Percentiles rank a stretch among this genome's conserved stretches.
Evolutionary conservation across 1,140 invertebrate genomes (phyloP).

Genomic region (Diprion similis): DNA sequence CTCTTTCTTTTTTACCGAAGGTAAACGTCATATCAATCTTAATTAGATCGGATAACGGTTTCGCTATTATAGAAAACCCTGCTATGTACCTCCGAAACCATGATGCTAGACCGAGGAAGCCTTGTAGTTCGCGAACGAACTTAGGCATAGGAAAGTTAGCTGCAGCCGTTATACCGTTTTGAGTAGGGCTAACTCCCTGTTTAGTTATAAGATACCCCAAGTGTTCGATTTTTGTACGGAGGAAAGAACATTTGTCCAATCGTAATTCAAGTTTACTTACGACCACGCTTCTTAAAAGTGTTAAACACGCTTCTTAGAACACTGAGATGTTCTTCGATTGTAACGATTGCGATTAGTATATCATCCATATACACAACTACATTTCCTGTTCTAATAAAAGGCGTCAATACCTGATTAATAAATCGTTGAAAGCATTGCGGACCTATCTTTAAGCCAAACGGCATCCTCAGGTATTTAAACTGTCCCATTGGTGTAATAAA

Average conservation of each 20-base stretch:
- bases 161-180: neutral
- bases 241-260: slow-evolving; percentile 32
- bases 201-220: slow-evolving; percentile 26
- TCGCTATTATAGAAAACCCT: slow-evolving; percentile 26
- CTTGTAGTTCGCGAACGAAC: neutral
- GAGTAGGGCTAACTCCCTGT: slow-evolving; percentile 9
- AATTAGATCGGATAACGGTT: slow-evolving; percentile 30
- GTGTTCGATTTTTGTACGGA: slow-evolving; percentile 27
- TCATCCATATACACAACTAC: slow-evolving; percentile 31
- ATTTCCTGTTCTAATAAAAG: slow-evolving; percentile 18
- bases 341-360: slow-evolving; percentile 21
- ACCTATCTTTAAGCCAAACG: slow-evolving; percentile 4
- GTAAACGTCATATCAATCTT: slow-evolving; percentile 16
- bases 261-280: slow-evolving; percentile 18
- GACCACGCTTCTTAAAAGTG: neutral
- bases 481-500: slow-evolving; percentile 21
- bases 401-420: neutral
- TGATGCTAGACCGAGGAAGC: neutral
- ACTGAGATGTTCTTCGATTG: slow-evolving; percentile 24
- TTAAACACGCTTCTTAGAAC: slow-evolving; percentile 24
- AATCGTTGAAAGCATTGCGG: slow-evolving; percentile 13
- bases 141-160: slow-evolving; percentile 4
- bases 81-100: slow-evolving; percentile 13
- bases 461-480: slow-evolving; percentile 22
- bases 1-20: slow-evolving; percentile 18